Base-by-base conservation (phyloP, 2,113 vertebrate genomes). In the Spea multiplicata region DNA sequence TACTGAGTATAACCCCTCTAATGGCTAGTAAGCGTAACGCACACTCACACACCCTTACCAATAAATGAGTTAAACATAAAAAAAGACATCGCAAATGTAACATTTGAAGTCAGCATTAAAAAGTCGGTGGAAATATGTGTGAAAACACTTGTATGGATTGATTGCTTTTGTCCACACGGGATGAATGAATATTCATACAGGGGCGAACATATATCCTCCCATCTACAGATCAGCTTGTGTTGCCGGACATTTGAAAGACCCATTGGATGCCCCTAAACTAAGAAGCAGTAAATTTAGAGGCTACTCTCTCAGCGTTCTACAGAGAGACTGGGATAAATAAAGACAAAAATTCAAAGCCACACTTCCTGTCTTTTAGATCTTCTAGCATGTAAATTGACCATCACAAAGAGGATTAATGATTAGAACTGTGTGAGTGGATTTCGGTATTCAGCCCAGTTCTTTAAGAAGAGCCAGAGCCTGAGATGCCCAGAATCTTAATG, bases 401-500 rank as follows among this genome's bases (percentile, higher is more conserved):
- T 89, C 87, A 92, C 89, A 94, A 93, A 93, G 80, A 88, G 89
- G 91, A 93, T 94, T 93, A 92, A 85, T 85, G 84, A 81, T 86
- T 84, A 85, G 87, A 89, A 91, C 84, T 86, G 88, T 81, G 85
- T 17, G 5, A 78, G 84, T 87, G 88, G 85, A 91, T 84, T 85
- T 86, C 87, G 83, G 82, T 79, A 87, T 91, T 92, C 88, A 92
- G 74, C 84, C 76, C 73, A 52, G 77, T 82, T 81, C 80, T 89
- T 87, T 82, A 84, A 83, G 84, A 78, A 78, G 71, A 3, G 44
- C 88, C 87, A 89, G 87, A 83, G 72, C 70, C 82, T 73, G 30
- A 78, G 84, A 83, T 93, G 93, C 87, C 86, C 87, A 53, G 93
- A 91, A 95, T 95, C 83, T 86, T 91, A 95, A 95, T 94, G 85